These are phyloP conservation scores for Sylvilagus floridanus DNA, from an alignment of 2,797 vertebrate species.

Conservation along the genomic window DNA sequence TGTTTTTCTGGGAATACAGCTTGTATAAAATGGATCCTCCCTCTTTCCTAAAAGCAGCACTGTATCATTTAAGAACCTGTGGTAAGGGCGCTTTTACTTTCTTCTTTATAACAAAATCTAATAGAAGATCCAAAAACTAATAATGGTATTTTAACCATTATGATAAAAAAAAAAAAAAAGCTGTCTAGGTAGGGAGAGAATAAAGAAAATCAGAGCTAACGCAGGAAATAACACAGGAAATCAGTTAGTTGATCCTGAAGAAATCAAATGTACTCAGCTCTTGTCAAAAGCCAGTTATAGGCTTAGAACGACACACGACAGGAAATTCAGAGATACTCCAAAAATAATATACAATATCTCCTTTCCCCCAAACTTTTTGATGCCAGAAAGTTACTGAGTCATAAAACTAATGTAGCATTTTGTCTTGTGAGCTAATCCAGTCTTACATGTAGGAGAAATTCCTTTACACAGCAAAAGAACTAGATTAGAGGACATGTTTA, in stretches of 20 bases:
- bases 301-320: conserved; percentile 35
- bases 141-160: conserved; percentile 38
- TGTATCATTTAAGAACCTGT: conserved; percentile 43
- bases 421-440: conserved; percentile 41
- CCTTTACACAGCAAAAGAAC: conserved; percentile 20
- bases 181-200: background rate
- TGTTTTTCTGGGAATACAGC: conserved; percentile 25
- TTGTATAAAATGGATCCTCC: conserved; percentile 22
- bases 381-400: background rate
- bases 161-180: conserved; percentile 19
- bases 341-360: conserved; percentile 27
- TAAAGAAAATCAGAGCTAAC: conserved; percentile 35
- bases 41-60: conserved; percentile 41
- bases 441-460: background rate
- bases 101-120: conserved; percentile 37
- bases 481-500: conserved; percentile 12
- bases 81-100: conserved; percentile 11
- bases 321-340: conserved; percentile 43
- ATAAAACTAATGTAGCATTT: conserved; percentile 48
- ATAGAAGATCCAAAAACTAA: conserved; percentile 45
- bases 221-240: conserved; percentile 36
- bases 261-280: conserved; percentile 36
- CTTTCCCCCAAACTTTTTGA: conserved; percentile 20
- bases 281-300: conserved; percentile 35
- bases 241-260: background rate